A percentile compares a stretch with the other conserved stretches of the same genome.
Evolutionary conservation across 1,140 invertebrate species (phyloP).

Genomic region (Apocrypta bakeri): DNA sequence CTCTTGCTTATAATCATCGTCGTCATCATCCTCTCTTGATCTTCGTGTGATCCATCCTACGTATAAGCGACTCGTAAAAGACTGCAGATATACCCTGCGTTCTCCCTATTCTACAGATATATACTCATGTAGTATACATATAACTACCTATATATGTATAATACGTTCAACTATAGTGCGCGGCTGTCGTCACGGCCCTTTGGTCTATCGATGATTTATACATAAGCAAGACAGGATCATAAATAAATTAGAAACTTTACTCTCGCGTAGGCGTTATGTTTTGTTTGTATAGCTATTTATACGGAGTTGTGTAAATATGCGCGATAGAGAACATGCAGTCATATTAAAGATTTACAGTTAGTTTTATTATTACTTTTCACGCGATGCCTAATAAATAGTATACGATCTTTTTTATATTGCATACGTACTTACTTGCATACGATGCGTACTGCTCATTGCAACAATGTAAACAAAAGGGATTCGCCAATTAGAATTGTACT

Average conservation of each 20-base stretch:
- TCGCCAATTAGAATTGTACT: too few species aligned
- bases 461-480: neutral
- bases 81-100: neutral
- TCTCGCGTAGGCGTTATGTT: neutral
- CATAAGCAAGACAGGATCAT: conserved; percentile 9
- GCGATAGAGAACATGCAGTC: too few species aligned
- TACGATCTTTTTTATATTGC: too few species aligned
- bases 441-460: too few species aligned
- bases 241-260: conserved; percentile 43
- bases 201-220: conserved; percentile 25
- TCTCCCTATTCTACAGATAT: conserved; percentile 26
- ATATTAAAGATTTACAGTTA: conserved; percentile 17
- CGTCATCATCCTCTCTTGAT: conserved; percentile 25
- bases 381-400: neutral
- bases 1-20: neutral
- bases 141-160: too few species aligned
- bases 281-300: neutral
- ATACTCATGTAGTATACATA: too few species aligned
- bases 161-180: too few species aligned
- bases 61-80: conserved; percentile 25
- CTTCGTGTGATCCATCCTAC: conserved; percentile 24
- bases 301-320: neutral
- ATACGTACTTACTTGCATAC: too few species aligned
- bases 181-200: neutral
- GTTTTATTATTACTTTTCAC: neutral